Base-by-base conservation (phyloP, 2,113 vertebrate species). In the Sula dactylatra region DNA sequence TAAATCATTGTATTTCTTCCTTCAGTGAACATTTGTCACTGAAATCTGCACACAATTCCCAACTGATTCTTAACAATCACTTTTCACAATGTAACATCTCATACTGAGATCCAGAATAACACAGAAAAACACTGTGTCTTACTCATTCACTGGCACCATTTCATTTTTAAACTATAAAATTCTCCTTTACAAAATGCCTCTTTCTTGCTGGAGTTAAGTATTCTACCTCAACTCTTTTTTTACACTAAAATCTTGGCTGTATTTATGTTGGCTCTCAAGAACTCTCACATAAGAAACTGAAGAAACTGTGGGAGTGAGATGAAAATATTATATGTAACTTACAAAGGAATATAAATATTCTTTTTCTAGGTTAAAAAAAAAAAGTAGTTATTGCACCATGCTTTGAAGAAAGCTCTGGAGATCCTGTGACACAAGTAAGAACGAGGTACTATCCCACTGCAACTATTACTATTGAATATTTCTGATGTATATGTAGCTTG, bases 1-100 rank as follows among this genome's bases (percentile, higher is more conserved):
- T 44, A 78, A 91, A 87, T 85, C 49, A 77, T 7, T 86, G 38
- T 59, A 88, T 95, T 93, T 95, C 67, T 91, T 81, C 64, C 27
- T 65, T 84, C 74, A 97, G 50, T 93, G 47, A 93, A 91, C 52
- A 77, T 91, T 89, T 70, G 82, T 64, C 58, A 87, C 32, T 66
- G 64, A 86, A 94, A 93, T 92, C 58, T 76, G 49, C 71, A 88
- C 64, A 83, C 55, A 96, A 94, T 94, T 94, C 92, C 82, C 92
- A 89, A 81, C 15, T 44, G 88, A 45, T 83, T 92, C 67, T 83
- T 93, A 92, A 91, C 66, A 91, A 88, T 86, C 47, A 55, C 69
- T 94, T 88, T 86, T 93, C 82, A 93, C 74, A 94, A 96, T 88
- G 78, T 94, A 94, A 88, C 0, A 0, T 77, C 66, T 94, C 82